phyloP scores from a whole-genome alignment of 2,797 vertebrate genomes.

The Columba guinea region DNA sequence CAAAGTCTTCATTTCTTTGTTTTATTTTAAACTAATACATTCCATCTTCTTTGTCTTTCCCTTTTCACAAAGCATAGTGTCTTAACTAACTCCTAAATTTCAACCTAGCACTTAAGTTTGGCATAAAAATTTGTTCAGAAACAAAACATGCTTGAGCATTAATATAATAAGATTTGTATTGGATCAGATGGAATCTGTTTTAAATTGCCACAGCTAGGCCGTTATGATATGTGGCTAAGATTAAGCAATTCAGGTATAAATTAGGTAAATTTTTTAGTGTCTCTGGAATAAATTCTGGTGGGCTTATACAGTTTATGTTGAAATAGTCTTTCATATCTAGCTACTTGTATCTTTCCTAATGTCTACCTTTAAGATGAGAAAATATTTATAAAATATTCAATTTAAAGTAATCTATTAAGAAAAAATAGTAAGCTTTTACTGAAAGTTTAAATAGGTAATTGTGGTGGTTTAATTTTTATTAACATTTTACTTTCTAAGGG shows the following conservation, averaged over 20 bases:
- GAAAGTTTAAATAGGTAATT: neutral
- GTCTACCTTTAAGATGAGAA: neutral
- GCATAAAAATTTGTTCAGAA: neutral
- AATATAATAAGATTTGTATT: neutral
- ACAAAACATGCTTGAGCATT: neutral
- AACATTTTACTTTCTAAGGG: neutral
- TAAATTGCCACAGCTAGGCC: neutral
- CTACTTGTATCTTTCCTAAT: neutral
- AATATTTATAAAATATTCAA: neutral
- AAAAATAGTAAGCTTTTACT: neutral
- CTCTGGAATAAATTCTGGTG: neutral
- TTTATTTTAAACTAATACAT: neutral
- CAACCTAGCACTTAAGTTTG: neutral
- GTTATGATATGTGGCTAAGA: neutral
- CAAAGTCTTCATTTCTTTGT: neutral
- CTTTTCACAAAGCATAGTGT: neutral
- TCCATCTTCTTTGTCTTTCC: neutral
- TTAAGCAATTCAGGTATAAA: neutral
- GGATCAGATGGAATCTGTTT: neutral
- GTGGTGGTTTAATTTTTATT: neutral
- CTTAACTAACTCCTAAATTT: neutral
- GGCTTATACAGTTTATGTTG: neutral
- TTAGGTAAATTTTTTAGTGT: neutral
- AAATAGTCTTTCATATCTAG: neutral
- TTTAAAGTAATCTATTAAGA: neutral